Base-by-base conservation (phyloP, 2,797 vertebrate species). In the Muscicapa striata region DNA sequence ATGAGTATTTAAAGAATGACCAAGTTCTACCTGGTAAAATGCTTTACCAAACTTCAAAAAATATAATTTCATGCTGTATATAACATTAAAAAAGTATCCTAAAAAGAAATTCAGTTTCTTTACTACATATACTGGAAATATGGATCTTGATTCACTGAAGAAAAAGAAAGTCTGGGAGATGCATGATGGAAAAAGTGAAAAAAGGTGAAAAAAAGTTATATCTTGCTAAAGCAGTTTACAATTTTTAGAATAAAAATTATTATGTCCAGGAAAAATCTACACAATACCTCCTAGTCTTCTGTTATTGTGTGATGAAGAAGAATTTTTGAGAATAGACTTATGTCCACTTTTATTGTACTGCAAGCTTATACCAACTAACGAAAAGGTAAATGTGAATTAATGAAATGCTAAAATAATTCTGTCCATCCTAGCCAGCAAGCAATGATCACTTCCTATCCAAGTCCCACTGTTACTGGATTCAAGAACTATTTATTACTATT, bases 271-370 rank as follows among this genome's bases (percentile, higher is more conserved):
- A 61, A 68, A 87, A 80, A 45, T 75, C 17, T 51, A 41, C 46
- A 21, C 5, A 36, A 14, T 29, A 66, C 7, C 10, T 82, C 68
- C 36, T 61, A 58, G 72, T 29, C 2, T 55, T 86, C 64, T 61
- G 10, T 61, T 94, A 67, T 21, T 61, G 30, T 81, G 29, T 78
- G 73, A 92, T 90, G 95, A 93, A 69, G 46, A 93, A 69, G 46
- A 27, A 7, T 45, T 91, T 41, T 5, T 77, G 75, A 89, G 58
- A 80, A 87, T 2, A 46, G 10, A 68, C 40, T 84, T 51, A 69
- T 41, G 24, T 32, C 17, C 15, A 40, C 14, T 68, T 54, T 93
- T 59, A 32, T 45, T 87, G 75, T 76, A n/a, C 34, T 32, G 74
- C 54, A 64, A 46, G 1, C 15, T 92, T 91, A 74, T 46, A 70